Base-by-base conservation (phyloP, 2,888 invertebrate species). In the Leptogaster cylindrica region DNA sequence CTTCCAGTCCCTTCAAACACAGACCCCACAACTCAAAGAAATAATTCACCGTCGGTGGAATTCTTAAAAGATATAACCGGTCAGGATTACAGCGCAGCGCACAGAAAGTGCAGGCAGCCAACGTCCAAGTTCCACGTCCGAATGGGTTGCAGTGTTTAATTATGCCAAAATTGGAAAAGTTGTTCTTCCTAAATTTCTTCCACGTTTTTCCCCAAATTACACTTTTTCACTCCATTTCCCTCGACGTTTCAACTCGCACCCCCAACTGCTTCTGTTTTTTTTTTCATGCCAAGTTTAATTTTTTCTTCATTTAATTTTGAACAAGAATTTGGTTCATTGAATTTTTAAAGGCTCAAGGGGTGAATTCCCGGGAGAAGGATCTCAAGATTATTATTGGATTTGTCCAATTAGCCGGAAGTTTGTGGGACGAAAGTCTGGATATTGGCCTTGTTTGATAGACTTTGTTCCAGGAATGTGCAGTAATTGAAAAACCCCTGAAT, bases 111-210 rank as follows among this genome's bases (percentile, higher is more conserved):
- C 61, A 25, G 31, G 31, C n/a, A n/a, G n/a, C n/a, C 41, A 61
- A 61, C 44, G 28, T 27, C 25, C 27, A 44, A 61, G 14, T 28
- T 44, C 27, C 28, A 44, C 1, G n/a, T 27, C 14, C 10, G 16
- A 61, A 44, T 44, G 14, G 44, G 61, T 61, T 61, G 61, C 61
- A 44, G 44, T 61, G 61, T 61, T 61, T 61, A 61, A 61, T 61
- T 61, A 61, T 61, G 61, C 61, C 44, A 44, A 61, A 61, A 61
- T 61, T 61, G 61, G 44, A 61, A 61, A 61, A 61, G 61, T 61
- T 61, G 61, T 61, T 41, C 61, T 61, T 61, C 27, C 16, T 20
- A 27, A 44, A 41, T 41, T 28, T 28, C 44, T 61, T 61, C 36
- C 7, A 16, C 18, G 18, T 12, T 28, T 61, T 44, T 61, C 20